phyloP scores from a whole-genome alignment of 2,888 invertebrate genomes.

The Epinotia demarniana region DNA sequence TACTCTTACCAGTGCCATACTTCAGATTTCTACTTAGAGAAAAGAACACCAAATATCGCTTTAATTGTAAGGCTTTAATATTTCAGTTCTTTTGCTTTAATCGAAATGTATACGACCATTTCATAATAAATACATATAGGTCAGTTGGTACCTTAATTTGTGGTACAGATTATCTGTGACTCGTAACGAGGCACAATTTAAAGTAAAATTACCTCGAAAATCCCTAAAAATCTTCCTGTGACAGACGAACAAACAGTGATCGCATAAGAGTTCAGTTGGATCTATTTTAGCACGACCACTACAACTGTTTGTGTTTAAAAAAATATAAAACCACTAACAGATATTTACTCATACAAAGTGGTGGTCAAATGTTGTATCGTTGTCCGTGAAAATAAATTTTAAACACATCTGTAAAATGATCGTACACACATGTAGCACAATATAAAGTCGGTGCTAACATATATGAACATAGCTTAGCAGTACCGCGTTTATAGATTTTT shows the following conservation, averaged over 20 bases:
- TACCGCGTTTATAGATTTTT: slow-evolving; percentile 16
- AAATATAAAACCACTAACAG: too few species aligned
- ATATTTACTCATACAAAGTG: too few species aligned
- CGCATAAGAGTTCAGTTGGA: too few species aligned
- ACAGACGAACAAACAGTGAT: too few species aligned
- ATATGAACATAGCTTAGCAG: slow-evolving; percentile 28
- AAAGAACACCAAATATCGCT: slow-evolving; percentile 45
- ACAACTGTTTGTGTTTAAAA: neutral
- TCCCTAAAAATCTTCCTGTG: too few species aligned
- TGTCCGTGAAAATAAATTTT: neutral
- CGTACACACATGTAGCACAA: slow-evolving; percentile 24
- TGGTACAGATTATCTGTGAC: neutral
- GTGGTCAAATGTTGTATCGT: too few species aligned
- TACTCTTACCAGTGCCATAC: slow-evolving; percentile 43
- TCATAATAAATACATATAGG: neutral
- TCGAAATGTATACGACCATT: slow-evolving; percentile 26
- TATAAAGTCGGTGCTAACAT: slow-evolving; percentile 40
- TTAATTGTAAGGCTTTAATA: slow-evolving; percentile 45
- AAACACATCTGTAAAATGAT: neutral
- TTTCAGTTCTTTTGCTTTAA: slow-evolving; percentile 36
- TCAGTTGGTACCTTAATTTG: neutral
- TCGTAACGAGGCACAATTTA: neutral
- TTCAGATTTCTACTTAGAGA: slow-evolving; percentile 29
- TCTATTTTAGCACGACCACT: too few species aligned
- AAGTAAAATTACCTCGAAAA: neutral